phyloP scores from a whole-genome alignment of 2,113 vertebrate genomes.

The Ciconia maguari region DNA sequence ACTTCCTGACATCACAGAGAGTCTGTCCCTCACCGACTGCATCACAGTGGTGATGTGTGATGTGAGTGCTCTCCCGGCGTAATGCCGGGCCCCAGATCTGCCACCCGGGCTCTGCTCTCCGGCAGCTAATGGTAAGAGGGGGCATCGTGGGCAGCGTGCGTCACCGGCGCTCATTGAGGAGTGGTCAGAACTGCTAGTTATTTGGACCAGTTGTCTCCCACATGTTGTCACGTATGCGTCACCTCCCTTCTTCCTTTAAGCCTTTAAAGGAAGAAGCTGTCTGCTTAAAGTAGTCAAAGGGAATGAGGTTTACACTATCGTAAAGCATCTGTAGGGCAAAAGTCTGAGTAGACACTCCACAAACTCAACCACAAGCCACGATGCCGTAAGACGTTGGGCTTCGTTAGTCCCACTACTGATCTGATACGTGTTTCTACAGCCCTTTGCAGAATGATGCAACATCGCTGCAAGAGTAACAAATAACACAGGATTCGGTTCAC shows the following conservation, averaged over 20 bases:
- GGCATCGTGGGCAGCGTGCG: rapidly evolving
- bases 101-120: background rate
- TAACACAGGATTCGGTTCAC: rapidly evolving
- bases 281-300: background rate
- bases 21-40: no score
- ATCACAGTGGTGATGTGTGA: no score
- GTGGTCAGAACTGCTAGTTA: background rate
- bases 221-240: rapidly evolving
- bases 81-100: background rate
- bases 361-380: background rate
- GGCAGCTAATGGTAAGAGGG: no score
- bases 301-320: rapidly evolving
- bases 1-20: background rate
- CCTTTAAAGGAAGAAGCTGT: background rate
- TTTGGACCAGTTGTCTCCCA: background rate
- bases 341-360: background rate
- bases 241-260: background rate
- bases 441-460: background rate
- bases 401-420: background rate
- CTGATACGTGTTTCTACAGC: background rate
- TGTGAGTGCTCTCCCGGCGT: no score
- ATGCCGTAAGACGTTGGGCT: rapidly evolving
- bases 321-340: background rate
- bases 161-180: rapidly evolving
- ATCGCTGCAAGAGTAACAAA: background rate